Percentiles rank a stretch among this genome's conserved stretches.
Evolutionary conservation across 2,797 vertebrate species (phyloP).

Genomic region (Pitangus sulphuratus): DNA sequence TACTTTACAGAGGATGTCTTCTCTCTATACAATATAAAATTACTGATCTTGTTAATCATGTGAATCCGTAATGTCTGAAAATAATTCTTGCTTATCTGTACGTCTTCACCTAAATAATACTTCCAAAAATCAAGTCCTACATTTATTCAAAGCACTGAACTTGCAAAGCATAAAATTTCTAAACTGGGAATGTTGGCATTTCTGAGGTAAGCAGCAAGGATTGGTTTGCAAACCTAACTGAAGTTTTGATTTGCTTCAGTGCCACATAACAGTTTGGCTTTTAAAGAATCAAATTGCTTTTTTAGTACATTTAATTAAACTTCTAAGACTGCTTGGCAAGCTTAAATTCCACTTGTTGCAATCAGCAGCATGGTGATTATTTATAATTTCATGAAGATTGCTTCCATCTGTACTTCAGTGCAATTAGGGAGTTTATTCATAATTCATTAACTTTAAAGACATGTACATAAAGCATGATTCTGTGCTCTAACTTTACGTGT

Average conservation of each 20-base stretch:
- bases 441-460: constrained; percentile 65
- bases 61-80: not conserved
- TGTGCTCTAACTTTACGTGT: not conserved
- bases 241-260: constrained; percentile 54
- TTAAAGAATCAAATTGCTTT: constrained; percentile 58
- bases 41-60: not conserved
- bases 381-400: constrained; percentile 55
- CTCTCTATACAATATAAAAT: constrained; percentile 21
- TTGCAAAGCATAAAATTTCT: not conserved
- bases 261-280: constrained; percentile 37
- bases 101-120: constrained; percentile 7
- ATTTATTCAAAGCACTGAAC: not conserved
- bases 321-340: constrained; percentile 51
- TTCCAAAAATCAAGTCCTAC: not conserved
- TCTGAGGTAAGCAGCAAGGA: not conserved
- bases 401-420: constrained; percentile 46
- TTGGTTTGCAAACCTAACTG: constrained; percentile 11
- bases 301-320: constrained; percentile 63
- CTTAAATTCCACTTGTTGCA: constrained; percentile 60
- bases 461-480: constrained; percentile 35
- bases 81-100: constrained; percentile 30
- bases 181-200: not conserved
- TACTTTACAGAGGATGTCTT: not conserved
- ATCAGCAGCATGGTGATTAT: constrained; percentile 59
- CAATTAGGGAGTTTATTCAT: constrained; percentile 60